A percentile compares a stretch with the other conserved stretches of the same genome.
Conservation (phyloP, 2,888 invertebrate species). For the Chesias legatella region DNA sequence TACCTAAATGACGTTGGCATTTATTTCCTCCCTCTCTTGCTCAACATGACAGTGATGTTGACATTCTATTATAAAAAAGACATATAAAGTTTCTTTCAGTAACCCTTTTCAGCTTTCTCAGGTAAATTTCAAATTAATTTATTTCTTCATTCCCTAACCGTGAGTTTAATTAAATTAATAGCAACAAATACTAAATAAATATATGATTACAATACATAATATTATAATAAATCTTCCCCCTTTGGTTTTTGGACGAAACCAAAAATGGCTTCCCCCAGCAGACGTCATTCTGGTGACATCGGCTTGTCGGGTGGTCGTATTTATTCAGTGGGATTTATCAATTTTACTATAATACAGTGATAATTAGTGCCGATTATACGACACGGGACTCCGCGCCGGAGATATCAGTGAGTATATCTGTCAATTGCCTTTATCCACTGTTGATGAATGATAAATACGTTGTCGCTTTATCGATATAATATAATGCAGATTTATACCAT, state of each 20-base stretch:
- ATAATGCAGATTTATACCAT: constrained; percentile 33
- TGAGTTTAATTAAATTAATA: too few species aligned
- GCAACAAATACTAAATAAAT: too few species aligned
- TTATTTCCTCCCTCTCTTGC: too few species aligned
- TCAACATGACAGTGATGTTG: too few species aligned
- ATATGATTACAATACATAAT: too few species aligned
- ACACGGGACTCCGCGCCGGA: constrained; percentile 34
- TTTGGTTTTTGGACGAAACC: constrained; percentile 18
- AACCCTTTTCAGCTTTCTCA: too few species aligned
- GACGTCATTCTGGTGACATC: constrained; percentile 45
- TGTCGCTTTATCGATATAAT: constrained; percentile 16
- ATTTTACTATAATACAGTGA: constrained; percentile 43
- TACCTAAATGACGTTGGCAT: too few species aligned
- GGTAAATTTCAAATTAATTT: too few species aligned
- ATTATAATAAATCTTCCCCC: too few species aligned
- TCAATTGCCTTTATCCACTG: constrained; percentile 24
- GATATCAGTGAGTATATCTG: constrained; percentile 45
- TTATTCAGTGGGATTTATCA: constrained; percentile 37
- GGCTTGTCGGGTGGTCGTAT: constrained; percentile 36
- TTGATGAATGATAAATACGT: constrained; percentile 22
- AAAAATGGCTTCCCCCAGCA: constrained; percentile 32
- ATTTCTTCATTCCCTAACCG: too few species aligned
- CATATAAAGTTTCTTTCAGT: too few species aligned
- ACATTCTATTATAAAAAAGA: too few species aligned
- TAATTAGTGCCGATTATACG: constrained; percentile 35